Percentiles rank a stretch among this genome's conserved stretches.
Conservation (phyloP, 1,140 invertebrate genomes). For the Eueides isabella region DNA sequence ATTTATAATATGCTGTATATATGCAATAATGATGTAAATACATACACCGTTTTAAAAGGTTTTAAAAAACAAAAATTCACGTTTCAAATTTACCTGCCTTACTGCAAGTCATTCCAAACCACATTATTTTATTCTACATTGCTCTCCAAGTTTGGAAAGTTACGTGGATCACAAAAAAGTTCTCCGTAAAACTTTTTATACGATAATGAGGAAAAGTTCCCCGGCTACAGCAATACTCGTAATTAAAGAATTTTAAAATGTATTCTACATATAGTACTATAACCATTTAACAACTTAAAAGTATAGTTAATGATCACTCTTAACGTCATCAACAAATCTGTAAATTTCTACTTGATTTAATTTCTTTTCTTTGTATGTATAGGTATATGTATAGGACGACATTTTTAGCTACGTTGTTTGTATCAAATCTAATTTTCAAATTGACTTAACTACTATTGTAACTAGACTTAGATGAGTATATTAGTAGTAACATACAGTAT, state of each 20-base stretch:
- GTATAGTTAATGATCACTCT: too few relatives aligned
- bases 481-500: too few relatives aligned
- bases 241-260: background rate
- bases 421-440: too few relatives aligned
- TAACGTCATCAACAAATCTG: too few relatives aligned
- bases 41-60: background rate
- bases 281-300: background rate
- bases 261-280: background rate
- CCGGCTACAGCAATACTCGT: slow-evolving; percentile 5
- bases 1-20: background rate
- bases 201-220: slow-evolving; percentile 37
- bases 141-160: slow-evolving; percentile 35
- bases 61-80: background rate
- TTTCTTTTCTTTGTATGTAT: too few relatives aligned
- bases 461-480: too few relatives aligned
- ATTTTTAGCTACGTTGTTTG: too few relatives aligned
- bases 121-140: slow-evolving; percentile 29
- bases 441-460: too few relatives aligned
- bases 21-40: background rate
- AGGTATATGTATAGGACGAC: too few relatives aligned
- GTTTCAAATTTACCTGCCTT: background rate
- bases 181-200: slow-evolving; percentile 29
- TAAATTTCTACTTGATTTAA: too few relatives aligned
- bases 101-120: background rate
- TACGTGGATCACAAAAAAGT: slow-evolving; percentile 35